Evolutionary conservation across 1,140 invertebrate species (phyloP).

Genomic region (Parasteatoda tepidariorum): DNA sequence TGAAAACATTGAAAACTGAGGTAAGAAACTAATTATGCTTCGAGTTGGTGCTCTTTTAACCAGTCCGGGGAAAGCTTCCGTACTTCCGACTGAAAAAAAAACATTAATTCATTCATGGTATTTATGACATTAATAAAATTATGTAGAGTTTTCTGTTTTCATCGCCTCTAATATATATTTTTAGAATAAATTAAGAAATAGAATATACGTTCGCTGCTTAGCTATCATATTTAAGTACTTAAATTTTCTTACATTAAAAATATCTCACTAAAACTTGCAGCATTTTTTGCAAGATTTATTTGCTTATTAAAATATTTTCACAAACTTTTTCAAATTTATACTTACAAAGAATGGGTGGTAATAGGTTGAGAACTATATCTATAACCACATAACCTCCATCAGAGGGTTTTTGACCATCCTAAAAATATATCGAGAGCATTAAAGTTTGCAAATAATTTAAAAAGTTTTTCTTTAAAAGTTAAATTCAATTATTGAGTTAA

Average conservation of each 20-base stretch:
- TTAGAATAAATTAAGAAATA: too few relatives aligned
- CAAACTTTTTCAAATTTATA: too few relatives aligned
- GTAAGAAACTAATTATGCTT: conserved; percentile 65
- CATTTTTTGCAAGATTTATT: too few relatives aligned
- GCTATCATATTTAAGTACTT: too few relatives aligned
- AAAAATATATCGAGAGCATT: background rate
- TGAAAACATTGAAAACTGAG: conserved; percentile 65
- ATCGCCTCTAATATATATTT: too few relatives aligned
- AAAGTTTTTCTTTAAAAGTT: background rate
- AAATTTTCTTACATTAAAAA: too few relatives aligned
- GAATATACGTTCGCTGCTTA: too few relatives aligned
- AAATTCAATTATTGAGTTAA: background rate
- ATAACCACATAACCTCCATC: conserved; percentile 64
- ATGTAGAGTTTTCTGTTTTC: too few relatives aligned
- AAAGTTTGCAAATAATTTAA: background rate
- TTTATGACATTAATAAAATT: too few relatives aligned
- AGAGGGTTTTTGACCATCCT: conserved; percentile 63
- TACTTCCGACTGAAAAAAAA: conserved; percentile 45
- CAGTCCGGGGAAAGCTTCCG: conserved; percentile 62
- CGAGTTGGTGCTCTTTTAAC: conserved; percentile 62
- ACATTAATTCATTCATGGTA: background rate
- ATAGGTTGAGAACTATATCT: conserved; percentile 62
- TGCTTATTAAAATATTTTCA: too few relatives aligned
- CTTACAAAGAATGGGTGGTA: conserved; percentile 63
- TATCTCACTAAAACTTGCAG: too few relatives aligned